Base-by-base conservation (phyloP, 2,888 invertebrate genomes). In the Oscheius sp. region DNA sequence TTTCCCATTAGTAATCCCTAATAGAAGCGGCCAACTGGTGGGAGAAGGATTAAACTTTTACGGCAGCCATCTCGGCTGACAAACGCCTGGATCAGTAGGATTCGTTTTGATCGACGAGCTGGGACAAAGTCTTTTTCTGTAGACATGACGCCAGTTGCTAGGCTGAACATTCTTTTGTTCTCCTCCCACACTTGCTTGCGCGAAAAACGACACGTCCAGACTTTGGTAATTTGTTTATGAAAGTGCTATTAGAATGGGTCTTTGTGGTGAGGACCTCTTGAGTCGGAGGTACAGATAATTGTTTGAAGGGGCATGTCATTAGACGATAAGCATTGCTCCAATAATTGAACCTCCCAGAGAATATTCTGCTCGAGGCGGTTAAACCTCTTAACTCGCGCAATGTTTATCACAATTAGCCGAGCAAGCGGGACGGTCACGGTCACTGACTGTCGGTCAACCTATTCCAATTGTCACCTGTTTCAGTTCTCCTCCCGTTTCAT, bases 391-490 rank as follows among this genome's bases (percentile, higher is more conserved):
- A 29, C 37, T 55, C 53, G 55, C 68, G 37, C 55, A 53, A 55
- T 68, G 68, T 68, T 68, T 68, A 68, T 68, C 68, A 68, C 68
- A 68, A 68, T 68, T 68, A 53, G 68, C 55, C 68, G 68, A 68
- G 68, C 55, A 68, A 37, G 68, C 50, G 53, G n/a, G 55, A 9
- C 35, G 55, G 68, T 68, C 68, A 68, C 68, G 68, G 68, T 68
- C 55, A 68, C 53, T 37, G 68, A 37, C 68, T 53, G 59, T 53
- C 11, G 35, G 68, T 32, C 51, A 53, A 47, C 63, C 21, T n/a
- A 63, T 48, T 47, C 63, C 13, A 29, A 63, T 63, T 63, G 63
- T 63, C 63, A 47, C 48, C 48, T 63, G 47, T 5, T 29, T 53
- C 53, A 53, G 53, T 3, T 13, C 50, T 50, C 50, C 50, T 50